Base-by-base conservation (phyloP, 2,888 invertebrate species). In the Cosmorhoe ocellata region DNA sequence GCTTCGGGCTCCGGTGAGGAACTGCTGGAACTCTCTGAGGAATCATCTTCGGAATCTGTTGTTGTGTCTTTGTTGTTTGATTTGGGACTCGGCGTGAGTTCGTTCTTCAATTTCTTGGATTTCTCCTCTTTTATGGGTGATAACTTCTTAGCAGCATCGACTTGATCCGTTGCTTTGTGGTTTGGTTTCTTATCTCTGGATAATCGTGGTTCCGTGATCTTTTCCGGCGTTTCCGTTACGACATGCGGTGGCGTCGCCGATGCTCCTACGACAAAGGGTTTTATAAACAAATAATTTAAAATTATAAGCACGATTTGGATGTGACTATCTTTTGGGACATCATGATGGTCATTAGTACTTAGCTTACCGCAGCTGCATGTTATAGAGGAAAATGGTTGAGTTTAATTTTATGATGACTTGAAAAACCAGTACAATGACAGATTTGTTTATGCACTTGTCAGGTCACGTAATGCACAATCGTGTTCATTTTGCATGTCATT, bases 241-340 rank as follows among this genome's bases (percentile, higher is more conserved):
- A 69, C 56, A 0, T 79, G 80, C 3, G 84, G 89, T 0, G 87
- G 87, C 0, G 90, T 89, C 3, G 74, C 76, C 14, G 90, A 88
- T 1, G 79, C 76, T 55, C 80, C 89, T 90, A 64, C 18, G 4
- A 18, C n/a, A n/a, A 18, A 18, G 4, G 18, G 18, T 18, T 18
- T 18, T 3, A 18, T 18, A 3, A 3, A 3, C 3, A 3, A 24
- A 11, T 24, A 6, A 36, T 36, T 36, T 24, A 4, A n/a, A 36
- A 18, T 36, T 36, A 24, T 10, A 24, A 24, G 10, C 26, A 26
- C 3, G 18, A 18, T 18, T 18, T 18, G 2, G 18, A 18, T 13
- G 12, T 2, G n/a, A 3, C 22, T 12, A 32, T 32, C 22, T 41
- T 9, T 13, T 4, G 7, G 6, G 24, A 13, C 12, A 38, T 38